A percentile compares a stretch with the other conserved stretches of the same genome.
Evolutionary conservation across 2,888 invertebrate genomes (phyloP).

Genomic region (Pocota personata): DNA sequence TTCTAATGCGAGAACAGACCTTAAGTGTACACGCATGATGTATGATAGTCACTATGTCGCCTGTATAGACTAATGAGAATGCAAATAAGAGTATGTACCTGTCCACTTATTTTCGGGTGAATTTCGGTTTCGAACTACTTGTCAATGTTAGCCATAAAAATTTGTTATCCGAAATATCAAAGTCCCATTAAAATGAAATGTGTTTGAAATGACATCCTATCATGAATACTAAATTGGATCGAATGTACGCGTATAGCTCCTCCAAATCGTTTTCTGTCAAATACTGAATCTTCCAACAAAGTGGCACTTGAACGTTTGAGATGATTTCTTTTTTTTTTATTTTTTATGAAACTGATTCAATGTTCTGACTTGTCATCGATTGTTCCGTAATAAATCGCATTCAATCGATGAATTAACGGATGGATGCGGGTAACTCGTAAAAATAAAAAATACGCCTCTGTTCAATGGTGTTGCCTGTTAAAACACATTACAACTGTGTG

Average conservation of each 20-base stretch:
- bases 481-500: not conserved
- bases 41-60: too few relatives aligned
- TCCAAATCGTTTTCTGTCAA: not conserved
- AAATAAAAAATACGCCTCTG: slow-evolving; percentile 21
- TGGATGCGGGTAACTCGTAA: slow-evolving; percentile 44
- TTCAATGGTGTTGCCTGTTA: not conserved
- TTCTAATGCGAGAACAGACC: too few relatives aligned
- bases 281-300: not conserved
- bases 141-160: not conserved
- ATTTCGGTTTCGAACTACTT: not conserved
- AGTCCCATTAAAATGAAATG: slow-evolving; percentile 21
- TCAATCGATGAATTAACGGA: slow-evolving; percentile 56
- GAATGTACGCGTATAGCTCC: not conserved
- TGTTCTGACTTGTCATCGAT: slow-evolving; percentile 59
- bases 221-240: slow-evolving; percentile 24
- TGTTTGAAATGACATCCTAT: slow-evolving; percentile 11
- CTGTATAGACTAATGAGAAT: too few relatives aligned
- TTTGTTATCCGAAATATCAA: not conserved
- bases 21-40: too few relatives aligned
- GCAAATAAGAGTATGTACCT: too few relatives aligned
- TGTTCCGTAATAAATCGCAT: slow-evolving; percentile 62
- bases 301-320: not conserved
- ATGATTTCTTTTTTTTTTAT: slow-evolving; percentile 28
- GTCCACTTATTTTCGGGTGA: too few relatives aligned
- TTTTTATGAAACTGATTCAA: slow-evolving; percentile 52